These are phyloP conservation scores for Halocynthia roretzi DNA, from an alignment of 23 tunicate genomes.

Conservation along the genomic window DNA sequence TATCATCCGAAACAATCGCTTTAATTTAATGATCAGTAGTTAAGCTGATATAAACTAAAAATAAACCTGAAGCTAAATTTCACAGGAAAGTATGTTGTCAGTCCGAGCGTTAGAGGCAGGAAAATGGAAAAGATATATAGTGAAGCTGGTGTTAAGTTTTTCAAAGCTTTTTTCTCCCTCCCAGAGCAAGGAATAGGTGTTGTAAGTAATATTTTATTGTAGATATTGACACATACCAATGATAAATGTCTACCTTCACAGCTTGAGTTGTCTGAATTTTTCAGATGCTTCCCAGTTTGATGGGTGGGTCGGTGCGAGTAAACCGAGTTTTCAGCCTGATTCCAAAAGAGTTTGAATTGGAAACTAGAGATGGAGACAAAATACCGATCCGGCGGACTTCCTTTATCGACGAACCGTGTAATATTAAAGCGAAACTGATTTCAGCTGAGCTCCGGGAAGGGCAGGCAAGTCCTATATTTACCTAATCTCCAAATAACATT, in stretches of 20 bases:
- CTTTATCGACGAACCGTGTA: neutral
- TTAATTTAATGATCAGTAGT: too few relatives aligned
- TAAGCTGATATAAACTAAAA: too few relatives aligned
- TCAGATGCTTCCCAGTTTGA: conserved; percentile 55
- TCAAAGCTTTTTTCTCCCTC: conserved; percentile 49
- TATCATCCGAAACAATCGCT: too few relatives aligned
- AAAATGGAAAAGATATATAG: conserved; percentile 57
- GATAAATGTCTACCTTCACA: neutral
- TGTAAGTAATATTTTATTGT: conserved; percentile 12
- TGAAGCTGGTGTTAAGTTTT: conserved; percentile 51
- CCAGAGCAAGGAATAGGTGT: conserved; percentile 42
- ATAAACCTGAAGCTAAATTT: neutral
- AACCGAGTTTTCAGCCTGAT: conserved; percentile 43
- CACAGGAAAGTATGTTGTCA: conserved; percentile 56
- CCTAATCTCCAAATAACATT: neutral
- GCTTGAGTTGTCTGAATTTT: neutral
- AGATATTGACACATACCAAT: neutral
- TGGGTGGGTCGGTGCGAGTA: conserved; percentile 56
- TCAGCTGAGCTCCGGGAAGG: conserved; percentile 59
- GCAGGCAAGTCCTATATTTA: conserved; percentile 28
- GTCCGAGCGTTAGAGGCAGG: conserved; percentile 58
- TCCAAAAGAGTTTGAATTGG: conserved; percentile 30
- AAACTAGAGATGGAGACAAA: conserved; percentile 4
- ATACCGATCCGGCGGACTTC: conserved; percentile 17
- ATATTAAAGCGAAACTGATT: conserved; percentile 38